Percentiles rank a stretch among this genome's conserved stretches.
Conservation (phyloP, 2,113 vertebrate species). For the Beaufortia kweichowensis region DNA sequence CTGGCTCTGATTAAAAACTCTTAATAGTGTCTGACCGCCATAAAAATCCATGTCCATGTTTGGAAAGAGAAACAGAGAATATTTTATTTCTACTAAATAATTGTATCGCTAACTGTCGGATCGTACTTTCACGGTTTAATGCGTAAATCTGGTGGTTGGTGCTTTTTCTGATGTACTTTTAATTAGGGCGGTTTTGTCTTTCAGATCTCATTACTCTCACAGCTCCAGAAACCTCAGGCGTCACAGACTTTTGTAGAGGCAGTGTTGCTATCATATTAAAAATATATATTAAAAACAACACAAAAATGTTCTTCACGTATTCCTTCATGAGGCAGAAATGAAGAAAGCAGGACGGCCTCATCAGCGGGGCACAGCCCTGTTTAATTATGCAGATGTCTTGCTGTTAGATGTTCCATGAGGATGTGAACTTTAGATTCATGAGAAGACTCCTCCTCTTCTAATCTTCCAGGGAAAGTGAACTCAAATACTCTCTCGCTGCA, state of each 20-base stretch:
- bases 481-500: slow-evolving; percentile 42
- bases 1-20: slow-evolving; percentile 60
- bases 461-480: neutral
- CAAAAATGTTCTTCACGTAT: neutral
- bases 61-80: slow-evolving; percentile 37
- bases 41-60: slow-evolving; percentile 59
- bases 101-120: slow-evolving; percentile 65
- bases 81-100: slow-evolving; percentile 59
- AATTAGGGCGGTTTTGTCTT: slow-evolving; percentile 62
- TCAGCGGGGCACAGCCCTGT: slow-evolving; percentile 25
- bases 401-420: slow-evolving; percentile 30
- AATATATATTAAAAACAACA: neutral
- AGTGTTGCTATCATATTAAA: neutral
- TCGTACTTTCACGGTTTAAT: slow-evolving; percentile 66
- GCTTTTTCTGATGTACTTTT: slow-evolving; percentile 54
- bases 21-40: slow-evolving; percentile 66
- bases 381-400: slow-evolving; percentile 51
- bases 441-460: neutral
- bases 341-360: slow-evolving; percentile 26
- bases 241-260: neutral
- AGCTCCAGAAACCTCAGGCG: slow-evolving; percentile 51
- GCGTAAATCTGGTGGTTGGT: slow-evolving; percentile 53
- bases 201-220: slow-evolving; percentile 62
- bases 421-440: slow-evolving; percentile 20
- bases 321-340: neutral